Conservation (phyloP, 30 jellyfish, hydroid and myxozoan species). For the Aurelia aurita region DNA sequence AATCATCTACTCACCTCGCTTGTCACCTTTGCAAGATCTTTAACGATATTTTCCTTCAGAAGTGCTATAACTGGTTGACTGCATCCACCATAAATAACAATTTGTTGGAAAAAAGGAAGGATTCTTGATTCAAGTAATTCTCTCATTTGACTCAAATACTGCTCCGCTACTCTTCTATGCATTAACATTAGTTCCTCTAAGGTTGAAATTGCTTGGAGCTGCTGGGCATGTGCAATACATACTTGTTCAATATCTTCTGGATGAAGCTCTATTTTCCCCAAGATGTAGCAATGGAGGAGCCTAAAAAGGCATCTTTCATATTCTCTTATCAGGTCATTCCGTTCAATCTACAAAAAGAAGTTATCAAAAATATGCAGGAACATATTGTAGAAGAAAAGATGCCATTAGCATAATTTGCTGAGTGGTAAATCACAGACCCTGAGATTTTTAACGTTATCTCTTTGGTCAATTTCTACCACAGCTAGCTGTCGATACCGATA, state of each 20-base stretch:
- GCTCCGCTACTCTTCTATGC: conserved; percentile 78
- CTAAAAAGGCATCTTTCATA: conserved; percentile 82
- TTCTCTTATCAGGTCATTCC: conserved; percentile 50
- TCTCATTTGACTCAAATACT: conserved; percentile 66
- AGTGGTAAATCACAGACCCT: too few relatives aligned
- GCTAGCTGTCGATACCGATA: too few relatives aligned
- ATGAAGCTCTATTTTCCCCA: conserved; percentile 65
- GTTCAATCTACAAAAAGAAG: conserved; percentile 20
- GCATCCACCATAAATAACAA: conserved; percentile 31
- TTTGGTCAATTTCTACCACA: too few relatives aligned
- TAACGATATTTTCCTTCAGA: conserved; percentile 32
- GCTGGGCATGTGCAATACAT: conserved; percentile 58
- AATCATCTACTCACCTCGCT: conserved; percentile 51
- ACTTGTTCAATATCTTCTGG: conserved; percentile 82
- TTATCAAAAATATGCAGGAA: too few relatives aligned
- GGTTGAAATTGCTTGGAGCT: conserved; percentile 54
- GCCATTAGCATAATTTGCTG: too few relatives aligned
- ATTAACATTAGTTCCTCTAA: conserved; percentile 67
- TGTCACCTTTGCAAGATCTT: conserved; percentile 59
- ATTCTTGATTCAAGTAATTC: conserved; percentile 71
- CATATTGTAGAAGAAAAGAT: too few relatives aligned
- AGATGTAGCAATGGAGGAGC: conserved; percentile 87
- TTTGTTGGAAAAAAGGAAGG: conserved; percentile 55
- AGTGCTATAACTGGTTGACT: conserved; percentile 34
- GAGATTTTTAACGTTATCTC: too few relatives aligned